Base-by-base conservation (phyloP, 30 jellyfish, hydroid and myxozoan genomes). In the Pelagia noctiluca region DNA sequence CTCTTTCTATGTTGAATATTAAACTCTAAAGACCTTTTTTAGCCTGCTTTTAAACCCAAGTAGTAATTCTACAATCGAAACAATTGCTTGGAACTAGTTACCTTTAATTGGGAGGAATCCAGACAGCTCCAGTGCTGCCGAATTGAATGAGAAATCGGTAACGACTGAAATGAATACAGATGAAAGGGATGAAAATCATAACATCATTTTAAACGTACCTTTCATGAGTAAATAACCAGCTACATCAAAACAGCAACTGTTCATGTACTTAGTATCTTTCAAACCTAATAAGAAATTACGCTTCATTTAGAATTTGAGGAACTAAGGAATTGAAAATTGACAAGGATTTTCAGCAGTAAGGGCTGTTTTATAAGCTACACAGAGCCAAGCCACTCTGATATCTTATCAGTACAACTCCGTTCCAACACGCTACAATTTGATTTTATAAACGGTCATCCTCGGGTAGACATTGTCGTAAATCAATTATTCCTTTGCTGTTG, bases 171-270 rank as follows among this genome's bases (percentile, higher is more conserved):
- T 31, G 42, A 80, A 42, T 18, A 25, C 3, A 26, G 8, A 26
- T 0, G 28, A 2, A 25, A 36, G 5, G n/a, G 52, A 3, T 16
- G 21, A 29, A 49, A 57, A 24, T n/a, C n/a, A n/a, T 48, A 24
- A 52, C 0, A 75, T 23, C 21, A 38, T 2, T 11, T 22, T 24
- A 18, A 12, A 74, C 21, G 29, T 86, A 93, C 98, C 98, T 93
- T 93, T 93, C 25, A 87, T 80, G 73, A 93, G 78, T 36, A 93
- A 66, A 84, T 93, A 93, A 8, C 98, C 98, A 53, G 97, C 93
- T 31, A 93, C 76, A 66, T 93, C 98, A 75, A 28, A 93, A 64
- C 98, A 93, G 93, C 98, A 93, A 62, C 97, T 86, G 85, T 93
- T 93, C 91, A 87, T 26, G 36, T 53, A 60, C 26, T 78, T 85